phyloP scores from a whole-genome alignment of 2,888 invertebrate species.

The Lithophane leautieri region DNA sequence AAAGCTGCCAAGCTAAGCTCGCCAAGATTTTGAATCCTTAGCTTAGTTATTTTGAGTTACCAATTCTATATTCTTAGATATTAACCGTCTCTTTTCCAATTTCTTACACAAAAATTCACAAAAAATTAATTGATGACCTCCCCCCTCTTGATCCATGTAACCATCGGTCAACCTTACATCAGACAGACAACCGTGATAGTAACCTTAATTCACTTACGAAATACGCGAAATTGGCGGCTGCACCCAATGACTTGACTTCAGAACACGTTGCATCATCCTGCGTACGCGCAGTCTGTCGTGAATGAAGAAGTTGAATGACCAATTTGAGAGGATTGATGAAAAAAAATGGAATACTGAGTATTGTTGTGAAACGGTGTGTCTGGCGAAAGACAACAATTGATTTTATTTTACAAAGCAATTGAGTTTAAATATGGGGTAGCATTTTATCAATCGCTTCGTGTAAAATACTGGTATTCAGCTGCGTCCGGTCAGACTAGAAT shows the following conservation, averaged over 20 bases:
- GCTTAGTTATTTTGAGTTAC: background rate
- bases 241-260: constrained; percentile 46
- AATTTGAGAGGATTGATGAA: constrained; percentile 19
- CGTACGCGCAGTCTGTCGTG: constrained; percentile 18
- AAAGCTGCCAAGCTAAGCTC: background rate
- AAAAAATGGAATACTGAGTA: background rate
- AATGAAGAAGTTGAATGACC: constrained; percentile 52
- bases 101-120: background rate
- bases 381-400: background rate
- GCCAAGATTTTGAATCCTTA: background rate
- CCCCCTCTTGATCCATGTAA: constrained; percentile 20
- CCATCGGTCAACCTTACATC: constrained; percentile 47
- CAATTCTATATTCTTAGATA: background rate
- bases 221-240: constrained; percentile 38
- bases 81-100: no score
- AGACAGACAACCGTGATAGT: constrained; percentile 45
- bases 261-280: constrained; percentile 55
- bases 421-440: background rate
- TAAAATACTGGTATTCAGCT: background rate
- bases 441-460: background rate
- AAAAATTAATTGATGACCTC: background rate
- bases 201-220: constrained; percentile 58
- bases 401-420: constrained; percentile 1
- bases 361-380: constrained; percentile 4
- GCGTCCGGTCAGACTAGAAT: background rate